These are phyloP conservation scores for Istiophorus platypterus DNA, from an alignment of 2,113 vertebrate species.

Conservation along the genomic window DNA sequence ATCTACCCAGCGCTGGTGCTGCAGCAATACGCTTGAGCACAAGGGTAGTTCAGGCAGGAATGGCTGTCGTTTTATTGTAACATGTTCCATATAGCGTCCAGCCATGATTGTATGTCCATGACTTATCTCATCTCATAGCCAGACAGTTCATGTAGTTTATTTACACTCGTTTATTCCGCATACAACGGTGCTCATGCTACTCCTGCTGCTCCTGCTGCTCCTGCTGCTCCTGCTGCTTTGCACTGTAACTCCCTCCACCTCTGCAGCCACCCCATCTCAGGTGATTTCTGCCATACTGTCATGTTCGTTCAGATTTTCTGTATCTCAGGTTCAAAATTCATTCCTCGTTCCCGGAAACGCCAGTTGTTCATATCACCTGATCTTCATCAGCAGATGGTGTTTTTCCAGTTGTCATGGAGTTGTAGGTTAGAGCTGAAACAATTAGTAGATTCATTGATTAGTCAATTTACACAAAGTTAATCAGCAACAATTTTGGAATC, in stretches of 20 bases:
- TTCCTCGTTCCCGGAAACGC: no score
- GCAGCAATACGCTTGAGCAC: constrained; percentile 1
- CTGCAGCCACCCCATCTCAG: neutral
- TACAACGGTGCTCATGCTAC: neutral
- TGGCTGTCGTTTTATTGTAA: neutral
- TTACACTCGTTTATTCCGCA: neutral
- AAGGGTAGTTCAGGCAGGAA: neutral
- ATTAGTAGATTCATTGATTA: neutral
- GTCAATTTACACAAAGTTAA: neutral
- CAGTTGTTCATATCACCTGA: neutral
- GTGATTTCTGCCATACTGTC: neutral
- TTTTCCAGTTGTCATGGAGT: neutral
- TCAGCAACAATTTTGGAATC: neutral
- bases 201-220: neutral
- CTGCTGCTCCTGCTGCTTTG: neutral
- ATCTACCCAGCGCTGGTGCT: constrained; percentile 8
- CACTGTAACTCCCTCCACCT: neutral
- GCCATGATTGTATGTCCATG: neutral
- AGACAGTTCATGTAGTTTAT: neutral
- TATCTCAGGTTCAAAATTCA: neutral
- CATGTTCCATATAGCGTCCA: neutral
- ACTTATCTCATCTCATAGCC: neutral
- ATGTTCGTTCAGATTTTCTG: neutral
- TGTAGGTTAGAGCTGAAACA: neutral
- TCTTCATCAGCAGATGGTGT: neutral